Evolutionary conservation across 2,113 vertebrate species (phyloP), one percentile per base, ranked within the genome.

Genomic region (Odontesthes bonariensis): DNA sequence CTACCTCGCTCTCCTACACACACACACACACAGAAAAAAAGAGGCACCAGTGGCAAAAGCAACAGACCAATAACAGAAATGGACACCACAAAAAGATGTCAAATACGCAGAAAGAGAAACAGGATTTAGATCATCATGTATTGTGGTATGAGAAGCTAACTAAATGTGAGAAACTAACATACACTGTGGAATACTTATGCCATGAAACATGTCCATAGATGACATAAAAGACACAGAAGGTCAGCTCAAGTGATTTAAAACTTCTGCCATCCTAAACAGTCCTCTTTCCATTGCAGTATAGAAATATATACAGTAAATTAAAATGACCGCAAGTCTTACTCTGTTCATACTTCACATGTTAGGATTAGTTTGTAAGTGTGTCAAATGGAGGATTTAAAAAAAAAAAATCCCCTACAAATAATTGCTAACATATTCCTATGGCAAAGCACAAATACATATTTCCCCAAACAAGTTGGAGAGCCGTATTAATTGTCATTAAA

Each of bases 161-260:
- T 81, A 84, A 74, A 82, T 64, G 6, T 68, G 68, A 59, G 59
- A 78, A 73, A 77, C 69, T 46, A 73, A 78, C 67, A 67, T 65
- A 19, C 38, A 70, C 22, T 54, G 59, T 81, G 70, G 75, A 52
- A 73, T 75, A 63, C 19, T 61, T 62, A 79, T 77, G 20, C n/a
- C 14, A 63, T 35, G 58, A 11, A 49, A 65, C 27, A 33, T 67
- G 60, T 61, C 69, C 62, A 52, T 61, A 75, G 42, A 73, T 64
- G 54, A 71, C 33, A 83, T 35, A 16, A 80, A 79, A 53, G 58
- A 49, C 44, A 27, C 35, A 56, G 23, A 56, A 31, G 64, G 20
- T 51, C 7, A 35, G 73, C 6, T 60, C 14, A 65, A 40, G 33
- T 69, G 22, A 62, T 78, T 67, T 66, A n/a, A 67, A 27, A 49